Conservation (phyloP, 2,113 vertebrate genomes). For the Hippocampus abdominalis region DNA sequence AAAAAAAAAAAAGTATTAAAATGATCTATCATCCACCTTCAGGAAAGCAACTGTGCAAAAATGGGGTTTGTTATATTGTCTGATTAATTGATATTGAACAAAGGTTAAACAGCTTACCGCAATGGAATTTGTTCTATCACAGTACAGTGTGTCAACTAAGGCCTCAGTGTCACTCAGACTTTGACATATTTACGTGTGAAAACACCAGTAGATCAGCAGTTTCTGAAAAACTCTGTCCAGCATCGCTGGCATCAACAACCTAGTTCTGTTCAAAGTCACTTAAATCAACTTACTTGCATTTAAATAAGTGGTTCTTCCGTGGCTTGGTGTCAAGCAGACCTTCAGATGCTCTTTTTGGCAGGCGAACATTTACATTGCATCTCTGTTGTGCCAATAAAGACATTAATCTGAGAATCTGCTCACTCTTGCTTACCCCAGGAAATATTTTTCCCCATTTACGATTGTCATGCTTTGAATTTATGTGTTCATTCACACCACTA, state of each 20-base stretch:
- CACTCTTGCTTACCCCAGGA: not conserved
- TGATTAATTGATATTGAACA: no score
- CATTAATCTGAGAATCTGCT: not conserved
- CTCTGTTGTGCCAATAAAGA: not conserved
- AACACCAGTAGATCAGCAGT: not conserved
- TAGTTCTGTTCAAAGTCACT: not conserved
- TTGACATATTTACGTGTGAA: not conserved
- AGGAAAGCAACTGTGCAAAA: no score
- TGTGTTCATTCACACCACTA: not conserved
- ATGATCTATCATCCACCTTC: no score
- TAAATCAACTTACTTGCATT: conserved; percentile 1
- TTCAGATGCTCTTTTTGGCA: conserved; percentile 1
- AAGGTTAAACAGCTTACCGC: not conserved
- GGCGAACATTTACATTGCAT: not conserved
- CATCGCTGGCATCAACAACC: not conserved
- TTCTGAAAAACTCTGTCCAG: not conserved
- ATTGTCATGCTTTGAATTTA: not conserved
- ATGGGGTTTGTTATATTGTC: no score
- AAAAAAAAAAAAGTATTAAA: no score
- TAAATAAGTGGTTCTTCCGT: conserved; percentile 1
- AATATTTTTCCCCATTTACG: not conserved
- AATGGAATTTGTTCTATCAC: not conserved
- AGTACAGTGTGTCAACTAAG: not conserved
- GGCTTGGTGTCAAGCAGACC: not conserved
- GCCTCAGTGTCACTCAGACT: not conserved